Base-by-base conservation (phyloP, 2,888 invertebrate genomes). In the Emmelina monodactyla region DNA sequence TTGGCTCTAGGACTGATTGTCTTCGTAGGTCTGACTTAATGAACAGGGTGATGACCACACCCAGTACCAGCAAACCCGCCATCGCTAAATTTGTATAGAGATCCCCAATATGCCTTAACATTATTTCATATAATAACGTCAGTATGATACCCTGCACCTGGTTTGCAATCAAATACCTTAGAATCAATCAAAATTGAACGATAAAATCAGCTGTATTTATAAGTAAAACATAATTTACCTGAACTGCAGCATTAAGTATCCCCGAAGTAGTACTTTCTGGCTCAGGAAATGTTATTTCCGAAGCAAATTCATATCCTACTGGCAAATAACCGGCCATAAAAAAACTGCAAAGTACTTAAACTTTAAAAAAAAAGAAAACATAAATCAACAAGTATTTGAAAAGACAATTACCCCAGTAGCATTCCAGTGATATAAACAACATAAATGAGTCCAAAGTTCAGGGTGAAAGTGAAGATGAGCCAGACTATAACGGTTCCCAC, bases 251-350 rank as follows among this genome's bases (percentile, higher is more conserved):
- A 64, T 99, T 99, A 30, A 99, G 81, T 28, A 99, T 79, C 2
- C 98, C 98, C 1, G 97, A 92, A 0, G 97, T 94, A 0, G 97
- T 97, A n/a, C 97, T 97, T 76, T 99, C 98, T 1, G 97, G 93
- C 63, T 96, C 95, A 0, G 98, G 98, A 60, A 94, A 98, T 0
- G 98, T 99, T 29, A 99, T 80, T 71, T 98, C 98, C 0, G 97
- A 94, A 1, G 95, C 98, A 54, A 98, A 91, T 68, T 98, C 98
- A 75, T 98, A 99, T 1, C 98, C 98, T 11, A 99, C 93, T 0
- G 98, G 97, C 35, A 99, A 73, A 55, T 97, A 95, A 11, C 98
- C 98, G n/a, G 97, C 97, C 98, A 98, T 98, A 76, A 97, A 98
- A 80, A 98, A 98, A 44, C 97, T 97, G 71, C 12, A 35, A 38